Evolutionary conservation across 2,113 vertebrate species (phyloP).

Genomic region (Australoheros scitulus): DNA sequence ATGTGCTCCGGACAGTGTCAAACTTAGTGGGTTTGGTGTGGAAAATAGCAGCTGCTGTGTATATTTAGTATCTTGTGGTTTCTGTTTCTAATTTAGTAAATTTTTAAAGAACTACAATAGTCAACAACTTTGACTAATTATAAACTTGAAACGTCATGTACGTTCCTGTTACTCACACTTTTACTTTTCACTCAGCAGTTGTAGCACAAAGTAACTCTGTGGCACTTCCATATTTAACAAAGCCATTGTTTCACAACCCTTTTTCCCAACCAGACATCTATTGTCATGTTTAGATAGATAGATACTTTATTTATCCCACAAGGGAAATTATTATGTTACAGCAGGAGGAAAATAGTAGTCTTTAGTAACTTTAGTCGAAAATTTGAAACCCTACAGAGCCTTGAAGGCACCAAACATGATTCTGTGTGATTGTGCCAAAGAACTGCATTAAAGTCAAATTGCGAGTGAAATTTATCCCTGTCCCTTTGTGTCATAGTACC

Average conservation of each 20-base stretch:
- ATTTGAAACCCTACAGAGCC: neutral
- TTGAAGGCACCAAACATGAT: neutral
- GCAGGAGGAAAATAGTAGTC: too few species aligned
- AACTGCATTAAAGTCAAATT: too few species aligned
- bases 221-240: constrained; percentile 21
- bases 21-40: too few species aligned
- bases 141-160: neutral
- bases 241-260: neutral
- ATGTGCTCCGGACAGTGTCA: too few species aligned
- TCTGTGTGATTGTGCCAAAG: too few species aligned
- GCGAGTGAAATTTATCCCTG: too few species aligned
- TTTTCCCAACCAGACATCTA: neutral
- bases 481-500: too few species aligned
- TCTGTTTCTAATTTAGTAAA: neutral
- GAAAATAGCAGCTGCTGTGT: neutral
- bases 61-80: neutral
- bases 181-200: neutral
- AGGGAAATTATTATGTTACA: too few species aligned
- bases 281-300: neutral
- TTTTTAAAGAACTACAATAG: too few species aligned
- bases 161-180: neutral
- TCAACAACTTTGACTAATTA: too few species aligned
- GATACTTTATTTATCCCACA: too few species aligned
- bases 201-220: constrained; percentile 2
- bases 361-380: neutral